Evolutionary conservation across 2,797 vertebrate genomes (phyloP), one percentile per base, ranked within the genome.

Genomic region (Micromesistius poutassou): DNA sequence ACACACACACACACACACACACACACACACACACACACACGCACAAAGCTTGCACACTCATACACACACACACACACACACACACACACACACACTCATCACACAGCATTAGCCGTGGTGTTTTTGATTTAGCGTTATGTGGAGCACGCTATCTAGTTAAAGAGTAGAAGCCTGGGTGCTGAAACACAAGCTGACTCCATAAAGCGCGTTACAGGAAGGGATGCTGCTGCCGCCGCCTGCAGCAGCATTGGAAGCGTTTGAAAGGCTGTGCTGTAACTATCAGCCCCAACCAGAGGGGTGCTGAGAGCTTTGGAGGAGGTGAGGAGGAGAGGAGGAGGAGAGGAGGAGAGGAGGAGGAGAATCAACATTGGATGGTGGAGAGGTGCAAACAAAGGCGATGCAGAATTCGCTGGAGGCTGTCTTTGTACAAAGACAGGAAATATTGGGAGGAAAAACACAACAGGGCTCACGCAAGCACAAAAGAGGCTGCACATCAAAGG

Each of bases 191-290:
- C 86, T 75, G 82, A 77, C 81, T 78, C 83, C 86, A 19, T 12
- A 30, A 68, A 46, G 35, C 72, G 2, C 19, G 19, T n/a, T 33
- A 81, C 70, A 82, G 79, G 68, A 79, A 78, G 85, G 79, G 74
- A 25, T 75, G 76, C 77, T 75, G 76, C 77, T 87, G 82, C 71
- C 82, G 77, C 79, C 82, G 89, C 89, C 88, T 85, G 87, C 83
- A 90, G 89, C 85, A 79, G 6, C 88, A 79, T 84, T 91, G 88
- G 88, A 90, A 85, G 83, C 77, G 0, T 85, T 88, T 91, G 81
- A 90, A 91, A 89, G 83, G 82, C 81, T 75, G 70, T 78, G 81
- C 83, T 87, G 81, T 74, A 88, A 84, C 86, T 88, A 89, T 87
- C 86, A 86, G 84, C 76, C 28, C 84, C 83, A 82, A 87, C 82